Conservation (phyloP, 2,888 invertebrate genomes). For the Pogonocherus hispidulus region DNA sequence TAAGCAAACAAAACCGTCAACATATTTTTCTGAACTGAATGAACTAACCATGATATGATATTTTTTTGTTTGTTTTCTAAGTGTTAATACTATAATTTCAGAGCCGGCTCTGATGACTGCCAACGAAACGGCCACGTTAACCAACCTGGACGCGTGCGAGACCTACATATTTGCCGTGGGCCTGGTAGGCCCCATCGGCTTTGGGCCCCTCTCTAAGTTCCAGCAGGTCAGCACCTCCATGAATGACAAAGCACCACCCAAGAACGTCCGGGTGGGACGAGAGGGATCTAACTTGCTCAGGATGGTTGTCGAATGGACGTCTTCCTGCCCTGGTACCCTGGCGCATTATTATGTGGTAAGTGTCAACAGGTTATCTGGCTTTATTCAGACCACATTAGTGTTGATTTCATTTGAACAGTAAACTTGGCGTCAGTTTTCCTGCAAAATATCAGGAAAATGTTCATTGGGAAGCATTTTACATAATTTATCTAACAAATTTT, state of each 20-base stretch:
- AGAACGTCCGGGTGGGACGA: constrained; percentile 72
- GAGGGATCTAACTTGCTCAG: constrained; percentile 63
- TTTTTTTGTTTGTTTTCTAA: too few species aligned
- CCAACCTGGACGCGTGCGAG: constrained; percentile 80
- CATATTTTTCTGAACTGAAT: too few species aligned
- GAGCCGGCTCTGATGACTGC: constrained; percentile 64
- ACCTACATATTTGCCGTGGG: constrained; percentile 81
- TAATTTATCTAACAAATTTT: too few species aligned
- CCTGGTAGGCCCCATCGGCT: constrained; percentile 75
- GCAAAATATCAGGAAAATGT: too few species aligned
- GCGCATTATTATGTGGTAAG: constrained; percentile 74
- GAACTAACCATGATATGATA: too few species aligned
- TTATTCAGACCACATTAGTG: too few species aligned
- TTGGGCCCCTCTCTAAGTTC: constrained; percentile 75
- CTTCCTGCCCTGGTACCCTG: constrained; percentile 74
- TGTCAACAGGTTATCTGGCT: too few species aligned
- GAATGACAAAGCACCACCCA: constrained; percentile 79
- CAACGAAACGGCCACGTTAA: constrained; percentile 72
- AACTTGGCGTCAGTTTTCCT: too few species aligned
- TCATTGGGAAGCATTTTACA: too few species aligned
- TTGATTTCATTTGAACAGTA: too few species aligned
- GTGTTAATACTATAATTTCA: constrained; percentile 28
- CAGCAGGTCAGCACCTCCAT: constrained; percentile 55
- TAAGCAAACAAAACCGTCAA: constrained; percentile 59
- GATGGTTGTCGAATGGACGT: constrained; percentile 79